phyloP scores from a whole-genome alignment of 2,113 vertebrate species.

The Gallinago paraguaiae region DNA sequence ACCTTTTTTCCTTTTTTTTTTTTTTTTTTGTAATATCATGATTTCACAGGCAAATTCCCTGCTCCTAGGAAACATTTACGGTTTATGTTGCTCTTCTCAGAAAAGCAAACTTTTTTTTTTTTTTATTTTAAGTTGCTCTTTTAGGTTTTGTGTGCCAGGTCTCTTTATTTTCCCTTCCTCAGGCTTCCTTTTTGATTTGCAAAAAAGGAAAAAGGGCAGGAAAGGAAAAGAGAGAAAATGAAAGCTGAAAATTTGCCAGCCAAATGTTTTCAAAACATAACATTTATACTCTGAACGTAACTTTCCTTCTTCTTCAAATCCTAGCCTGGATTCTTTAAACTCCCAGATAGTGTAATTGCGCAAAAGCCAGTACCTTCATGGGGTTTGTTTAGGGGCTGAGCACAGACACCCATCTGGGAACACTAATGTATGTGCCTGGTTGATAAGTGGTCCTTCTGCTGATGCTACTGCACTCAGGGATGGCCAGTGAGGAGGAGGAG shows the following conservation, averaged over 20 bases:
- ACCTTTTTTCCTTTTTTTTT: not conserved
- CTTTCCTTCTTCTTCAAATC: not conserved
- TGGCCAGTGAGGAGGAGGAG: not conserved
- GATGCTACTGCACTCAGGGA: not conserved
- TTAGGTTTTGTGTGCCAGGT: not conserved
- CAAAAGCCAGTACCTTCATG: not conserved
- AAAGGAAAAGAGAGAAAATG: constrained; percentile 4
- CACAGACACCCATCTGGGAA: not conserved
- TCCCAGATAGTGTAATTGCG: not conserved
- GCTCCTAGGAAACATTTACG: constrained; percentile 6
- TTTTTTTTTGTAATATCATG: not conserved
- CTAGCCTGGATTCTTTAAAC: not conserved
- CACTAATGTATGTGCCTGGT: not conserved
- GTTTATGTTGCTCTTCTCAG: not conserved
- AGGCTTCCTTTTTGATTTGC: constrained; percentile 24
- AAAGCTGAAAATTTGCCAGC: constrained; percentile 6
- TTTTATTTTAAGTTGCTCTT: constrained; percentile 28
- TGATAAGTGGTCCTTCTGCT: not conserved
- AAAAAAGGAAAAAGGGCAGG: not conserved
- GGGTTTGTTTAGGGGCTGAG: not conserved
- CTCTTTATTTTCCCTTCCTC: constrained; percentile 24
- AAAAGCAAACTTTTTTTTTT: not conserved
- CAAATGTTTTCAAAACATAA: not conserved
- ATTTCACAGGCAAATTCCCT: constrained; percentile 2
- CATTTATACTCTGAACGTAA: not conserved